These are phyloP conservation scores for Entosphenus tridentatus DNA, from an alignment of 2,113 vertebrate genomes.

Conservation along the genomic window DNA sequence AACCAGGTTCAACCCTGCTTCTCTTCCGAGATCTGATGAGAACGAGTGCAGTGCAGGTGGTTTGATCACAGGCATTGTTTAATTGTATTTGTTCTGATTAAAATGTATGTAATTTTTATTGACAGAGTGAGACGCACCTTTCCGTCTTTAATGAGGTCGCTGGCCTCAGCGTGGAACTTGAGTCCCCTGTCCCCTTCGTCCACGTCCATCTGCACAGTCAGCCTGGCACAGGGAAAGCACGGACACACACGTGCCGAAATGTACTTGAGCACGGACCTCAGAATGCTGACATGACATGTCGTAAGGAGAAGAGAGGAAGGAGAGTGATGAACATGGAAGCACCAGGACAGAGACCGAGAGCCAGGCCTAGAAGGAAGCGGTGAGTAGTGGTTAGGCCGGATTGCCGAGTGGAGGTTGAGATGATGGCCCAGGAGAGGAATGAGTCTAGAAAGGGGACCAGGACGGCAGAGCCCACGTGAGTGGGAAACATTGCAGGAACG, in stretches of 20 bases:
- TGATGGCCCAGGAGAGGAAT: no score
- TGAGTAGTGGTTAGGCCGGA: not conserved
- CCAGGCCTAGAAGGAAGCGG: not conserved
- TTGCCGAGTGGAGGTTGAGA: no score
- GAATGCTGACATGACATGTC: not conserved
- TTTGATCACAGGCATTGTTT: no score
- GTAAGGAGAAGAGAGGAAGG: not conserved
- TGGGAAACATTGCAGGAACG: no score
- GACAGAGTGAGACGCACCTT: no score
- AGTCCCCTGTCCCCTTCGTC: slow-evolving; percentile 17
- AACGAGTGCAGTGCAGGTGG: no score
- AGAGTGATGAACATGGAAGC: not conserved
- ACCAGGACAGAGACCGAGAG: slow-evolving; percentile 1
- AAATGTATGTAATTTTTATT: no score
- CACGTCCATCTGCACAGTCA: slow-evolving; percentile 30
- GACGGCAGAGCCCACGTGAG: no score
- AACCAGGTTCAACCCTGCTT: no score
- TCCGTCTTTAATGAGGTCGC: slow-evolving; percentile 31
- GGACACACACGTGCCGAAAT: not conserved
- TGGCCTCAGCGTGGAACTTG: slow-evolving; percentile 34
- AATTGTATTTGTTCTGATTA: no score
- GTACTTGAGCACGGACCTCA: not conserved
- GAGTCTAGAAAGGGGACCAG: no score
- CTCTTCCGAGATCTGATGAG: no score
- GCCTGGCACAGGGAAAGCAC: slow-evolving; percentile 20